Percentiles rank a stretch among this genome's conserved stretches.
phyloP scores from a whole-genome alignment of 2,113 vertebrate genomes.

The Mustela lutreola region DNA sequence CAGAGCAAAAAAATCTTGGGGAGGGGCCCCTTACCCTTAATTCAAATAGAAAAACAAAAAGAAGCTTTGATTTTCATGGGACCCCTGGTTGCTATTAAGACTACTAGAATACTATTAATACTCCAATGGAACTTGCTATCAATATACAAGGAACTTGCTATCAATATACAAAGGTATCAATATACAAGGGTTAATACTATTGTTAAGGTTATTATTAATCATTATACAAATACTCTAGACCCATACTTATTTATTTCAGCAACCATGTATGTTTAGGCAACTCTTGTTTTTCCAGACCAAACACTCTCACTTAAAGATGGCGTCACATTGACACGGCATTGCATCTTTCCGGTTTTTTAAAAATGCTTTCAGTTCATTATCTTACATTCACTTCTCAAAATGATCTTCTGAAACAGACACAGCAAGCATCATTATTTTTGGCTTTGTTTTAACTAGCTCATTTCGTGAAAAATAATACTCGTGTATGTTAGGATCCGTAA shows the following conservation, averaged over 20 bases:
- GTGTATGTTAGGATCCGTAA: too few relatives aligned
- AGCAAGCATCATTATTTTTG: not conserved
- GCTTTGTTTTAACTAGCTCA: not conserved
- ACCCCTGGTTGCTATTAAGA: not conserved
- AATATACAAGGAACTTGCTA: not conserved
- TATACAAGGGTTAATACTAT: not conserved
- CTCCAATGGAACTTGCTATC: not conserved
- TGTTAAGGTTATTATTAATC: not conserved
- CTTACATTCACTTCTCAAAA: not conserved
- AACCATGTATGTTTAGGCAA: not conserved
- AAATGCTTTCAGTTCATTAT: not conserved
- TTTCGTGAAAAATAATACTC: slow-evolving; percentile 39
- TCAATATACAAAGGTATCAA: not conserved
- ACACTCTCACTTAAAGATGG: not conserved
- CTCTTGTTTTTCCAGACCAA: not conserved
- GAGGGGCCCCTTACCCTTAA: not conserved
- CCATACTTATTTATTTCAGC: not conserved
- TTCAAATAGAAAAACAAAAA: not conserved
- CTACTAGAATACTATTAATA: not conserved
- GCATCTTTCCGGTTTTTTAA: not conserved
- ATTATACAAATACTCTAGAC: not conserved
- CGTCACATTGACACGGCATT: not conserved
- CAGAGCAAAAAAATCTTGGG: not conserved
- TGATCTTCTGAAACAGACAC: not conserved
- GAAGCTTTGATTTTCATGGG: not conserved